Base-by-base conservation (phyloP, 1,140 invertebrate species). In the Apis florea region DNA sequence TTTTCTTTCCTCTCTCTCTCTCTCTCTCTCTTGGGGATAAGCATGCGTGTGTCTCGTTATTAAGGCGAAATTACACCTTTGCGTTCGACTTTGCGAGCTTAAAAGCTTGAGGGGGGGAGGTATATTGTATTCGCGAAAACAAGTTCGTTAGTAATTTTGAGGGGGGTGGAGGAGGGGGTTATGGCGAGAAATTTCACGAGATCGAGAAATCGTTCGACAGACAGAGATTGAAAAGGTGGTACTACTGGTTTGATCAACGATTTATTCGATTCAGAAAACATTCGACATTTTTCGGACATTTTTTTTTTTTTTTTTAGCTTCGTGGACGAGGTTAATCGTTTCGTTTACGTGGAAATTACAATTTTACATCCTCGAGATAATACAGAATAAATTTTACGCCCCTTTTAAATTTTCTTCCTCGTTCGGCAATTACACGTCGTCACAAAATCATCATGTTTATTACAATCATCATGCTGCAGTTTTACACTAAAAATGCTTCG, bases 41-140 rank as follows among this genome's bases (percentile, higher is more conserved):
- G 69, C 85, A 86, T 86, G 83, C 84, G 73, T 66, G 19, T 54
- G 31, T 83, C 47, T 77, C 51, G 53, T 63, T n/a, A 40, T 67
- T n/a, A n/a, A n/a, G 49, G 75, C 64, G 51, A 40, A 75, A 78
- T 80, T 80, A 80, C n/a, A n/a, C n/a, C 66, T 64, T 83, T 84
- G 31, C 64, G 64, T 77, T 47, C 40, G n/a, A 26, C n/a, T 17
- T 51, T 17, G 73, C 49, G 24, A 51, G 61, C 40, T n/a, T n/a
- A 61, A 49, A 49, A 26, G 58, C 40, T 49, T 63, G 40, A 24
- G 24, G n/a, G n/a, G n/a, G n/a, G n/a, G n/a, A n/a, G n/a, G n/a
- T n/a, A n/a, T n/a, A n/a, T n/a, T n/a, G n/a, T n/a, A 71, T 67
- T 54, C 69, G 49, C 19, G 69, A 56, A 1, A 70, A 54, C 15